Evolutionary conservation across 1,140 invertebrate species (phyloP).

Genomic region (Papilio xuthus): DNA sequence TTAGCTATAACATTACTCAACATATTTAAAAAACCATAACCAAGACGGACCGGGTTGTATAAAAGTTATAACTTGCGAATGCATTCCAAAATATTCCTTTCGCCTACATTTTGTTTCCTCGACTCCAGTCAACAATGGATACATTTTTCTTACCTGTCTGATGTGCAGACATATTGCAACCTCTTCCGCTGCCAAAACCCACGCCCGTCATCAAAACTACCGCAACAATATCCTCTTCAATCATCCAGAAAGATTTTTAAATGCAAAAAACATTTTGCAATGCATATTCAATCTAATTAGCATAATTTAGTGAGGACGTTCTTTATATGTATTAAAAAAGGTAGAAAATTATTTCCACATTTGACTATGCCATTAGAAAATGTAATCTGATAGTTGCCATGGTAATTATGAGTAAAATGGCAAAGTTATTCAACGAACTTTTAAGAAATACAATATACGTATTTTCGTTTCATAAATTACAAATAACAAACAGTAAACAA

Average conservation of each 20-base stretch:
- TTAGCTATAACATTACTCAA: too few species aligned
- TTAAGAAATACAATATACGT: background rate
- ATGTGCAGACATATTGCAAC: background rate
- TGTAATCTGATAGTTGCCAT: background rate
- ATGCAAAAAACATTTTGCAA: constrained; percentile 38
- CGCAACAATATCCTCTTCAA: constrained; percentile 19
- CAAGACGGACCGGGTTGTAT: too few species aligned
- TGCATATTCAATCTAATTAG: constrained; percentile 40
- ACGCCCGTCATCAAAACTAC: constrained; percentile 11
- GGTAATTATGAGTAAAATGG: background rate
- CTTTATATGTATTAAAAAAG: background rate
- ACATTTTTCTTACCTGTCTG: constrained; percentile 26
- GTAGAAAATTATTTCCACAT: background rate
- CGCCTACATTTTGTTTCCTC: background rate
- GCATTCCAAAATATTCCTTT: background rate
- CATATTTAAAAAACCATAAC: too few species aligned
- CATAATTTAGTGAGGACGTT: background rate
- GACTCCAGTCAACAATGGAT: constrained; percentile 6
- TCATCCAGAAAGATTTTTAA: constrained; percentile 34
- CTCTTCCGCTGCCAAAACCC: constrained; percentile 8
- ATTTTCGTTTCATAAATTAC: background rate
- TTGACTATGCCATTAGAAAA: background rate
- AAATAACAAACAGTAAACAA: constrained; percentile 1
- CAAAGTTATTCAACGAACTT: background rate
- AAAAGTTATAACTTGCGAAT: too few species aligned